phyloP scores from a whole-genome alignment of 2,113 vertebrate genomes.

The Eubucco bourcierii region DNA sequence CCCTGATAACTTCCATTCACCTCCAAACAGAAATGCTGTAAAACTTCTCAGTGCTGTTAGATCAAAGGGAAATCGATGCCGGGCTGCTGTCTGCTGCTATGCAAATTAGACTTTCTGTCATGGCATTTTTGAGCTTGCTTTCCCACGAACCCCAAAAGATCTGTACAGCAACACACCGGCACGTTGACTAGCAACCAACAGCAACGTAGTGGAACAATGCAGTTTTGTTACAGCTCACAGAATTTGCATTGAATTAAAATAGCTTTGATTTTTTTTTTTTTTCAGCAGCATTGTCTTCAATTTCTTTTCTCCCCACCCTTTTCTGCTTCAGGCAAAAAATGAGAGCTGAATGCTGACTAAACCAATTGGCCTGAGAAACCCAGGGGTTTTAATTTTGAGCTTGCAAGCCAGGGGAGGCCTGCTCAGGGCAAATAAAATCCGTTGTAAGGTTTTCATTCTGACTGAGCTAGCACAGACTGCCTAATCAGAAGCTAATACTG shows the following conservation, averaged over 20 bases:
- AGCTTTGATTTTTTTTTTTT: conserved; percentile 12
- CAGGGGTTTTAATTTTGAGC: not conserved
- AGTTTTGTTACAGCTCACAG: not conserved
- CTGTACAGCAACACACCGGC: not conserved
- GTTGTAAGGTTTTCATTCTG: not conserved
- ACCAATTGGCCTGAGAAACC: not conserved
- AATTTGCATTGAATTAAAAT: conserved; percentile 54
- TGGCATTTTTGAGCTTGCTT: not conserved
- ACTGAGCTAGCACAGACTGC: not conserved
- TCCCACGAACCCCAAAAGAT: conserved; percentile 17
- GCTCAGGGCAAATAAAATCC: conserved; percentile 25
- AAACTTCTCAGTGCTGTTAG: not conserved
- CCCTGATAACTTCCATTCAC: not conserved
- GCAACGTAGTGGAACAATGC: not conserved
- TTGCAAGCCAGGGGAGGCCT: not conserved
- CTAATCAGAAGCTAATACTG: not conserved
- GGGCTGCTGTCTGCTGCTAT: not conserved
- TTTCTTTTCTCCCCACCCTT: not conserved
- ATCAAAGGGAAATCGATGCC: not conserved
- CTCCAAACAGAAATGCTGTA: not conserved
- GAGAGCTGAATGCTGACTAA: conserved; percentile 34
- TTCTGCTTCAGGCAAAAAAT: conserved; percentile 25
- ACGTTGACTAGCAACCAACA: not conserved
- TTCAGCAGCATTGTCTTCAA: conserved; percentile 4
- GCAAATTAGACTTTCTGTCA: conserved; percentile 5